These are phyloP conservation scores for Symphodus melops DNA, from an alignment of 2,113 vertebrate genomes.

Conservation along the genomic window DNA sequence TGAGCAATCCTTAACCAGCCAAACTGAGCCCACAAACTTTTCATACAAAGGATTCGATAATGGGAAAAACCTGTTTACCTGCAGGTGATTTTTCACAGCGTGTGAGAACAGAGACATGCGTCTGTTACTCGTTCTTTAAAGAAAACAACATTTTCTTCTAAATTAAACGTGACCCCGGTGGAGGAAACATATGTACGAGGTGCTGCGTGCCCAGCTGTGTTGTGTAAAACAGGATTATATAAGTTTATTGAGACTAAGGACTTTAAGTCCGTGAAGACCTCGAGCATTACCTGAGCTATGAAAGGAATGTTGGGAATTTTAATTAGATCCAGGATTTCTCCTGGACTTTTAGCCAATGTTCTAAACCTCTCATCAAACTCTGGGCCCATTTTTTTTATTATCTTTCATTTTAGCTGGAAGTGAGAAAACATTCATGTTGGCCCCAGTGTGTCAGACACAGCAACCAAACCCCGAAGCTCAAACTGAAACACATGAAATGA, in stretches of 20 bases:
- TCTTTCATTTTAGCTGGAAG: conserved; percentile 49
- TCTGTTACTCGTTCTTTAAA: conserved; percentile 33
- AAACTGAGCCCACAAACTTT: neutral
- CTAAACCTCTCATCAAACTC: conserved; percentile 63
- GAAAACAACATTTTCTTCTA: conserved; percentile 47
- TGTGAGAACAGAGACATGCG: conserved; percentile 35
- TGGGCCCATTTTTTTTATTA: conserved; percentile 24
- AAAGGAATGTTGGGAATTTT: conserved; percentile 84
- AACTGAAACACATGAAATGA: too few relatives aligned
- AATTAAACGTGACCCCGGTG: conserved; percentile 54
- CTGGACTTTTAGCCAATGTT: conserved; percentile 63
- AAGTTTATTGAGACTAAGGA: conserved; percentile 80
- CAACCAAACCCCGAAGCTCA: neutral
- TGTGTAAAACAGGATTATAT: conserved; percentile 82
- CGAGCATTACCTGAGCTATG: conserved; percentile 77
- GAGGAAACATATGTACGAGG: conserved; percentile 40
- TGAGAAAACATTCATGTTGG: conserved; percentile 14
- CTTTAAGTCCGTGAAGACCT: conserved; percentile 78
- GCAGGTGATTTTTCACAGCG: conserved; percentile 40
- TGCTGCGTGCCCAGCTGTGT: conserved; percentile 69
- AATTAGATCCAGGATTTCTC: conserved; percentile 81
- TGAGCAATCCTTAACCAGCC: conserved; percentile 34
- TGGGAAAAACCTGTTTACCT: conserved; percentile 64
- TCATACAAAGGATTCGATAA: conserved; percentile 39
- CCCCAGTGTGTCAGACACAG: neutral